phyloP scores from a whole-genome alignment of 2,113 vertebrate genomes.

The Rhynchomys soricoides region DNA sequence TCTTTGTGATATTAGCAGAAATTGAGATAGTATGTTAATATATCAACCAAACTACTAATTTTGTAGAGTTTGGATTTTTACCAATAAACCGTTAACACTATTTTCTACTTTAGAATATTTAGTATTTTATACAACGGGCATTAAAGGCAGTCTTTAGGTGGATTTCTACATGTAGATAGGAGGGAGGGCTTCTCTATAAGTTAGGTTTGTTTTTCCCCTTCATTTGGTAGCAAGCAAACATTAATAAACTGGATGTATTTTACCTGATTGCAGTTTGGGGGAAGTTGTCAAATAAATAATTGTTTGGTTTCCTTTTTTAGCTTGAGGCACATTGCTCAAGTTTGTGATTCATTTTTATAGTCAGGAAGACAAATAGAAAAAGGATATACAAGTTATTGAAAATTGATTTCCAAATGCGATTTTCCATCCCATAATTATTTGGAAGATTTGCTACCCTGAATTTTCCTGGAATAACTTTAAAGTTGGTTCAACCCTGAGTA shows the following conservation, averaged over 20 bases:
- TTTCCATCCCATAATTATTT: neutral
- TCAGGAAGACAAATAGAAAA: conserved; percentile 56
- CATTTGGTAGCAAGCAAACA: conserved; percentile 52
- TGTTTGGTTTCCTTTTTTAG: conserved; percentile 42
- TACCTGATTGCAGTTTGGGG: conserved; percentile 23
- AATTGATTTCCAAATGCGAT: conserved; percentile 47
- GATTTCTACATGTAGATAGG: conserved; percentile 47
- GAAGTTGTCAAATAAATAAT: conserved; percentile 4
- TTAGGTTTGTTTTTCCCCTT: conserved; percentile 54
- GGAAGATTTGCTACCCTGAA: conserved; percentile 32
- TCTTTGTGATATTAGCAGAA: conserved; percentile 66
- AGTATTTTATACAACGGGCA: conserved; percentile 78
- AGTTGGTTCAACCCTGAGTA: conserved; percentile 28
- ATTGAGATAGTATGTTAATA: conserved; percentile 66
- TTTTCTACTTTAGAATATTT: conserved; percentile 76
- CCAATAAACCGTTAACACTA: conserved; percentile 65
- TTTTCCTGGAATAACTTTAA: conserved; percentile 27
- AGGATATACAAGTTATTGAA: conserved; percentile 36
- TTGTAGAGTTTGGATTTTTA: conserved; percentile 70
- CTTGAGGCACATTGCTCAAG: neutral
- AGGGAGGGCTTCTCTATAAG: conserved; percentile 54
- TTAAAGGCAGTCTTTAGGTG: conserved; percentile 70
- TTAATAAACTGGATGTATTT: conserved; percentile 51
- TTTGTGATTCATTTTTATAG: conserved; percentile 52
- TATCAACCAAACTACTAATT: conserved; percentile 77